These are phyloP conservation scores for Leptoteleia sp. DNA, from an alignment of 1,140 invertebrate genomes.

Conservation along the genomic window DNA sequence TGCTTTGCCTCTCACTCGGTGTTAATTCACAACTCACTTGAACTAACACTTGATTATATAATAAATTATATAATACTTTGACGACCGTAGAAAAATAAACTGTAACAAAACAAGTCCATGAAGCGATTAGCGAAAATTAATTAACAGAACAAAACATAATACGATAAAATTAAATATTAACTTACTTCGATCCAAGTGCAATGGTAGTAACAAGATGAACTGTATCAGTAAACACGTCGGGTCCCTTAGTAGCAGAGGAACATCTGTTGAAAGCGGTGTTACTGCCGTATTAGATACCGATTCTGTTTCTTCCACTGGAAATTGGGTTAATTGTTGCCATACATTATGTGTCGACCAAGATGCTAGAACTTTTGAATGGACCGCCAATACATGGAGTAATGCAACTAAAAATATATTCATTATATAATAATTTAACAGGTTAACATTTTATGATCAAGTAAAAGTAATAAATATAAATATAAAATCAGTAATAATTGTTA, in stretches of 20 bases:
- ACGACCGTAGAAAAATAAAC: slow-evolving; percentile 93
- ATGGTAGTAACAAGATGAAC: slow-evolving; percentile 91
- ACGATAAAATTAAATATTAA: not conserved
- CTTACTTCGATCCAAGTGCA: slow-evolving; percentile 93
- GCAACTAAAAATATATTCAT: slow-evolving; percentile 84
- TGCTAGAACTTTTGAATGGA: slow-evolving; percentile 88
- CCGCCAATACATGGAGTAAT: slow-evolving; percentile 91
- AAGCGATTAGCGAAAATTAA: too few species aligned
- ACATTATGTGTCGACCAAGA: slow-evolving; percentile 85
- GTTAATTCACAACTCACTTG: slow-evolving; percentile 86
- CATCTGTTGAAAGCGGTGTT: slow-evolving; percentile 83
- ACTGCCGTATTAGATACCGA: slow-evolving; percentile 75
- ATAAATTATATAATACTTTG: slow-evolving; percentile 92
- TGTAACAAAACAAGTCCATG: slow-evolving; percentile 80
- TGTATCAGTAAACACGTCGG: slow-evolving; percentile 92
- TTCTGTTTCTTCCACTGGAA: slow-evolving; percentile 72
- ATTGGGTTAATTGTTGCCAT: slow-evolving; percentile 84
- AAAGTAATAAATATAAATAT: slow-evolving; percentile 6
- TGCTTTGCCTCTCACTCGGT: slow-evolving; percentile 78
- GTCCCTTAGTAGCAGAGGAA: slow-evolving; percentile 92
- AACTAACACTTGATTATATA: slow-evolving; percentile 92
- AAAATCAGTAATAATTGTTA: not conserved
- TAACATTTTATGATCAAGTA: slow-evolving; percentile 7
- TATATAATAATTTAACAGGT: not conserved
- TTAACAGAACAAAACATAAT: too few species aligned